phyloP scores from a whole-genome alignment of 2,113 vertebrate species.

The Uria lomvia region DNA sequence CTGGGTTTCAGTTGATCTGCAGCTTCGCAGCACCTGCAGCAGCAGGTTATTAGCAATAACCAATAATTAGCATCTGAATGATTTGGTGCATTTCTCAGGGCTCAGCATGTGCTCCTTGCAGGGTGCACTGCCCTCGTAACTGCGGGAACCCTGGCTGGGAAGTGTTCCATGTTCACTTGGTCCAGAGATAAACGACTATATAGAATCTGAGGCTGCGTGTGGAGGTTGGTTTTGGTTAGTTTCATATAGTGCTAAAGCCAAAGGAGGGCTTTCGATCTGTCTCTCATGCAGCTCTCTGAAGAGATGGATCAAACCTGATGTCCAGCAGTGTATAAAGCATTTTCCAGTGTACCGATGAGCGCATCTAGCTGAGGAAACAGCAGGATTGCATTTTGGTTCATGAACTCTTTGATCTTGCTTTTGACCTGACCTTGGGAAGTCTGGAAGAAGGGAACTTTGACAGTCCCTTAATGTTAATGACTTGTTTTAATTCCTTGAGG shows the following conservation, averaged over 20 bases:
- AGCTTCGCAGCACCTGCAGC: not conserved
- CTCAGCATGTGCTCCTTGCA: rapidly evolving
- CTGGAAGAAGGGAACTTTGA: not conserved
- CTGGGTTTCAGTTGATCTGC: not conserved
- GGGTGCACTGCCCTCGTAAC: not conserved
- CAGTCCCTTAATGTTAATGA: not conserved
- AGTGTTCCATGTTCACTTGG: not conserved
- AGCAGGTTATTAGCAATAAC: not conserved
- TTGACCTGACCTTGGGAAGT: not conserved
- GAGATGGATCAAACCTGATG: not conserved
- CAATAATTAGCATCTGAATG: not conserved
- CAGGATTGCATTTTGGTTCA: not conserved
- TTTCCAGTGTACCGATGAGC: not conserved
- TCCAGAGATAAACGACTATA: not conserved
- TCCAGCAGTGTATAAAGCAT: not conserved
- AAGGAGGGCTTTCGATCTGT: not conserved
- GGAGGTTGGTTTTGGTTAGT: not conserved
- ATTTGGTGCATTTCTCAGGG: not conserved
- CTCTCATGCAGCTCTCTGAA: not conserved
- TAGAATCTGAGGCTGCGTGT: not conserved
- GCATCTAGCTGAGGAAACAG: not conserved
- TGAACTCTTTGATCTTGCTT: not conserved
- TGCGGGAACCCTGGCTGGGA: rapidly evolving
- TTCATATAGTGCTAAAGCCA: not conserved
- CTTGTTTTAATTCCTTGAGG: not conserved